phyloP scores from a whole-genome alignment of 2,113 vertebrate genomes.

The Ictidomys tridecemlineatus region DNA sequence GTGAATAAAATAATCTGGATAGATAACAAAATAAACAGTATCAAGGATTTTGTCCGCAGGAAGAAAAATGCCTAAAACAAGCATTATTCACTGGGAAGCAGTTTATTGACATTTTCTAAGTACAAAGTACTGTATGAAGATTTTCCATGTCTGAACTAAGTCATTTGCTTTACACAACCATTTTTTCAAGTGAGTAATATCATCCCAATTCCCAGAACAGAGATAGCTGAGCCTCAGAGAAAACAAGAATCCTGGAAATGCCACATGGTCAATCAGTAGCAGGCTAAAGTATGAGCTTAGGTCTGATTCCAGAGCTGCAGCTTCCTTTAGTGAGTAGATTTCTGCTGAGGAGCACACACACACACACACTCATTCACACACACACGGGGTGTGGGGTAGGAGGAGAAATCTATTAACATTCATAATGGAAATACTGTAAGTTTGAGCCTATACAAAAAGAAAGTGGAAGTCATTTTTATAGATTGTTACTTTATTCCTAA shows the following conservation, averaged over 20 bases:
- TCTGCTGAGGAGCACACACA: neutral
- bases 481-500: neutral
- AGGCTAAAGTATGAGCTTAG: neutral
- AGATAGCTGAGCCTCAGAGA: neutral
- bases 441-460: neutral
- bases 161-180: neutral
- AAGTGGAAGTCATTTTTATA: neutral
- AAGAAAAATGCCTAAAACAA: slow-evolving; percentile 14
- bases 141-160: neutral
- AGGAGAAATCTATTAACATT: neutral
- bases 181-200: slow-evolving; percentile 5
- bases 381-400: neutral
- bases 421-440: neutral
- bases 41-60: neutral
- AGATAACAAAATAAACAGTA: slow-evolving; percentile 30
- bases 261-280: neutral
- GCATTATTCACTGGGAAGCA: neutral
- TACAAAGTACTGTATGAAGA: neutral
- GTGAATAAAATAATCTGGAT: neutral
- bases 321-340: neutral
- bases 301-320: neutral
- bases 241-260: neutral
- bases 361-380: neutral
- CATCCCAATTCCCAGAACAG: neutral
- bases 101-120: slow-evolving; percentile 36